phyloP scores from a whole-genome alignment of 2,797 vertebrate genomes.

The Myotis findleyi region DNA sequence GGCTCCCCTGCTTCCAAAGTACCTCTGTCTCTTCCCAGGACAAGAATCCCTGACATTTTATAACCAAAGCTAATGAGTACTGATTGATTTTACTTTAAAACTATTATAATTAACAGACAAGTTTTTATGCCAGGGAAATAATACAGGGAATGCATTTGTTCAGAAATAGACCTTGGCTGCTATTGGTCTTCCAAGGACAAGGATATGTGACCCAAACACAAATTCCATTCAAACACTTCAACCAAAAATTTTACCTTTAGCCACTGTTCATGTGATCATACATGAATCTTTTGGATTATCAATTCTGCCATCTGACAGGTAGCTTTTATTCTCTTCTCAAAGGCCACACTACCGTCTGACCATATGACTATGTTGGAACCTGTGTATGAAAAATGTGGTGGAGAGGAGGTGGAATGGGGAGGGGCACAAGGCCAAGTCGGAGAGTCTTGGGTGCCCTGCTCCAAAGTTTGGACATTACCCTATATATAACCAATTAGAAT shows the following conservation, averaged over 20 bases:
- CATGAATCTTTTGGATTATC: background rate
- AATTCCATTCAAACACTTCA: background rate
- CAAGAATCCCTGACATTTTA: background rate
- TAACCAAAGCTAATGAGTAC: background rate
- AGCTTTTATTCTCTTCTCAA: background rate
- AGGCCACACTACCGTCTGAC: rapidly evolving
- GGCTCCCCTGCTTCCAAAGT: no score
- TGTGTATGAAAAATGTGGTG: background rate
- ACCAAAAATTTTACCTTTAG: background rate
- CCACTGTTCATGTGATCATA: background rate
- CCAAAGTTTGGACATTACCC: background rate
- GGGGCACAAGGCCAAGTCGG: rapidly evolving
- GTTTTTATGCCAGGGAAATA: background rate
- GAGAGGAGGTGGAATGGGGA: background rate
- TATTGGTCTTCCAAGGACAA: background rate
- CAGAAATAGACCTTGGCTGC: background rate
- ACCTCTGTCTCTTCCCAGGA: background rate
- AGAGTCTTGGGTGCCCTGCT: background rate
- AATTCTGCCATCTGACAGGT: background rate
- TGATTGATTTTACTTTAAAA: background rate
- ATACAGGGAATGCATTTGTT: background rate
- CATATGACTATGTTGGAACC: background rate
- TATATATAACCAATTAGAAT: rapidly evolving
- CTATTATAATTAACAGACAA: background rate
- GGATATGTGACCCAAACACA: background rate